Evolutionary conservation across 2,888 invertebrate species (phyloP).

Genomic region (Encarsia formosa): DNA sequence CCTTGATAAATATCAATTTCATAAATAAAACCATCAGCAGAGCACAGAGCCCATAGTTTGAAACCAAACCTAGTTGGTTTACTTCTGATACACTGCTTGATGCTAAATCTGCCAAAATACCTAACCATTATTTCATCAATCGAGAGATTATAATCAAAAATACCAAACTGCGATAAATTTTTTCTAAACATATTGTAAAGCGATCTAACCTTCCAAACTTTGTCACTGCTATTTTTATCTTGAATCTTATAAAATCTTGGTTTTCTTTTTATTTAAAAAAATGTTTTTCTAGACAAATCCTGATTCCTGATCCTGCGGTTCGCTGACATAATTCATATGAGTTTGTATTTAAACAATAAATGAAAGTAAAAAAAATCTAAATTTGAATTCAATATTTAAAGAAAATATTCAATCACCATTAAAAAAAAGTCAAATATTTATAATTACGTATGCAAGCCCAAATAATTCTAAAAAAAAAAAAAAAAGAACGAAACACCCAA

Average conservation of each 20-base stretch:
- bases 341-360: no score
- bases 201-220: constrained; percentile 21
- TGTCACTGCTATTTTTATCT: constrained; percentile 13
- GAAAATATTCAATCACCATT: no score
- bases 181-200: constrained; percentile 16
- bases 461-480: no score
- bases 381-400: no score
- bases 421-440: no score
- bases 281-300: constrained; percentile 18
- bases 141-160: constrained; percentile 7
- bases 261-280: constrained; percentile 10
- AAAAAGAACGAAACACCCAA: no score
- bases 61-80: constrained; percentile 17
- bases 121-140: constrained; percentile 25
- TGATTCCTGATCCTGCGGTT: no score
- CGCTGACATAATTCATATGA: no score
- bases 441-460: no score
- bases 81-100: constrained; percentile 16
- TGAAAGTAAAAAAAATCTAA: no score
- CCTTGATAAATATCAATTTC: constrained; percentile 18
- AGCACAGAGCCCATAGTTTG: constrained; percentile 14
- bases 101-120: constrained; percentile 14
- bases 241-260: no score
- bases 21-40: constrained; percentile 7
- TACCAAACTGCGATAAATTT: constrained; percentile 18